Evolutionary conservation across 37 sponge, comb jelly and placozoan genomes (phyloP).

Genomic region (Aplysina aerophoba): DNA sequence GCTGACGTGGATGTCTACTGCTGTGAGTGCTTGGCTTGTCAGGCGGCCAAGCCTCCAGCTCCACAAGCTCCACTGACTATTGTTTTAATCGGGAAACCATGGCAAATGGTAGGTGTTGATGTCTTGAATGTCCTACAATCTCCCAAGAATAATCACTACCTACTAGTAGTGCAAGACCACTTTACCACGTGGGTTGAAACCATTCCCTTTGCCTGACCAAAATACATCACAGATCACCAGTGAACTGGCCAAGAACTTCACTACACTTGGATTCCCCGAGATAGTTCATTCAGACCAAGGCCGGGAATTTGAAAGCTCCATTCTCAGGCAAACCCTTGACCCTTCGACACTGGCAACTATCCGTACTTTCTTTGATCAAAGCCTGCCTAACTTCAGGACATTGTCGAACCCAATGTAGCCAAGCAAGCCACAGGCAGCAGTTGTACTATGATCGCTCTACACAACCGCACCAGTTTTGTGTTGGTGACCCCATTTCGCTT

Average conservation of each 20-base stretch:
- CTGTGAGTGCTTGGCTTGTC: constrained; percentile 44
- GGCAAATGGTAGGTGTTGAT: constrained; percentile 24
- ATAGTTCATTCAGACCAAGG: constrained; percentile 70
- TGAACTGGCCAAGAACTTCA: constrained; percentile 19
- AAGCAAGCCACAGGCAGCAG: too few species aligned
- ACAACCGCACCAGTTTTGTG: too few species aligned
- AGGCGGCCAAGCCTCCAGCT: constrained; percentile 11
- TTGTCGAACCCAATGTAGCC: too few species aligned
- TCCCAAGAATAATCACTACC: not conserved
- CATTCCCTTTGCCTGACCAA: constrained; percentile 42
- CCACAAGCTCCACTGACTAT: constrained; percentile 26
- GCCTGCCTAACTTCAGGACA: too few species aligned
- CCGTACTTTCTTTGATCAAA: too few species aligned
- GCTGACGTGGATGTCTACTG: constrained; percentile 44
- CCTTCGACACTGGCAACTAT: too few species aligned
- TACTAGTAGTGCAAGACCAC: not conserved
- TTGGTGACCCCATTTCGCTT: too few species aligned
- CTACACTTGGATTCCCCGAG: constrained; percentile 40
- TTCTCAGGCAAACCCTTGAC: constrained; percentile 36
- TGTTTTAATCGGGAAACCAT: constrained; percentile 3
- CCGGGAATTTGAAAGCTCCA: constrained; percentile 51
- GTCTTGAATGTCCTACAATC: not conserved
- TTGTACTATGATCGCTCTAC: too few species aligned
- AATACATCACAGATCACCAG: constrained; percentile 25
- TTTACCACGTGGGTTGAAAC: constrained; percentile 66